Evolutionary conservation across 37 sponge, comb jelly and placozoan species (phyloP), one percentile per base, ranked within the genome.

Genomic region (Sycon ciliatum): DNA sequence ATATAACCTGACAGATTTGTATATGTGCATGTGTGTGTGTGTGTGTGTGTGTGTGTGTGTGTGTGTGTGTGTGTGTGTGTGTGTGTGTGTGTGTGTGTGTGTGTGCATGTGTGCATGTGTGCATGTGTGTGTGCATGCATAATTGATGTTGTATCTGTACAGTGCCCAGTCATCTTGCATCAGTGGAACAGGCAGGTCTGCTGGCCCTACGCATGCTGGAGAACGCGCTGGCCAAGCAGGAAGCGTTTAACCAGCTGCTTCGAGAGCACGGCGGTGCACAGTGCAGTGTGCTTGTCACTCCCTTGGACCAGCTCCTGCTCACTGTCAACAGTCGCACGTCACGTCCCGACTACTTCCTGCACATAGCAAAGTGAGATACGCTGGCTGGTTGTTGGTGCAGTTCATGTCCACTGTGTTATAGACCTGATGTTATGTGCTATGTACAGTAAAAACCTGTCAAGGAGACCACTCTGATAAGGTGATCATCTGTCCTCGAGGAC

Each of bases 181-280:
- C n/a, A n/a, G n/a, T 92, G 66, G 89, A 84, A 22, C 58, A 72
- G 1, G 78, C 99, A 4, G 82, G 78, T 34, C 80, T 84, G 57
- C 77, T 86, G 1, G 76, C 84, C 28, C 83, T 97, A 22, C 67
- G 83, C 78, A 37, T 97, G 72, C 54, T 97, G 49, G 85, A 84
- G 55, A 64, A 73, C 7, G 67, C 84, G 9, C 82, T 97, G 61
- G 75, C 61, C 35, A 84, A 81, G 63, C 76, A 87, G 77, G 75
- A 78, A 11, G 63, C 33, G 32, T 88, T 84, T 26, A 32, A 78
- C 39, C 66, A 76, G 4, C 61, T 31, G 32, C 68, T 78, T 22
- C 60, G 81, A 37, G 56, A 72, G 57, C 69, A 18, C n/a, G 57
- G 64, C 34, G 64, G 71, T 67, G 68, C 38, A n/a, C n/a, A n/a